Conservation (phyloP, 2,888 invertebrate species). For the Polietes domitor region DNA sequence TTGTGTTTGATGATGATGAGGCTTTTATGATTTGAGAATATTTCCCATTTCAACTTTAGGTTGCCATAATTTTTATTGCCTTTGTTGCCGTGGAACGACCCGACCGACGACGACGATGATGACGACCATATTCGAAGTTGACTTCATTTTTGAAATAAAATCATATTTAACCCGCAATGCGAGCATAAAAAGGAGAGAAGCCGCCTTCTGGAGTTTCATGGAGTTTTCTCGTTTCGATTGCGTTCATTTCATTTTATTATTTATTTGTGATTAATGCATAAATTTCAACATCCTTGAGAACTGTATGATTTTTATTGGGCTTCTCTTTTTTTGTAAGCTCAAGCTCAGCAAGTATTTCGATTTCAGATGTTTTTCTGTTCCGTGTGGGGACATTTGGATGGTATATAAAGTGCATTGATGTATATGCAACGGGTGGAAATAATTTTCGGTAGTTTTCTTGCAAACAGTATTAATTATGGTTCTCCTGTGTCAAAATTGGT, state of each 20-base stretch:
- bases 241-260: slow-evolving; percentile 49
- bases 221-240: slow-evolving; percentile 27
- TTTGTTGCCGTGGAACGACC: slow-evolving; percentile 35
- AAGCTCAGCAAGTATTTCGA: slow-evolving; percentile 70
- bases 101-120: neutral
- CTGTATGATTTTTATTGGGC: slow-evolving; percentile 67
- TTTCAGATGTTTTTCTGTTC: slow-evolving; percentile 63
- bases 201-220: slow-evolving; percentile 60
- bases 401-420: neutral
- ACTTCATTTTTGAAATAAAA: slow-evolving; percentile 61
- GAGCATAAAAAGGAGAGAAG: slow-evolving; percentile 47
- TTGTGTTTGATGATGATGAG: slow-evolving; percentile 5
- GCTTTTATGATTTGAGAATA: slow-evolving; percentile 62
- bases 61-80: slow-evolving; percentile 62
- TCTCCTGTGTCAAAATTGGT: no score
- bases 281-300: slow-evolving; percentile 67
- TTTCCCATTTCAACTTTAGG: slow-evolving; percentile 64
- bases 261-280: slow-evolving; percentile 67
- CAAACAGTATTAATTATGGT: no score
- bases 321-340: slow-evolving; percentile 52
- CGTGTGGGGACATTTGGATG: slow-evolving; percentile 51
- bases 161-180: slow-evolving; percentile 52
- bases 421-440: neutral
- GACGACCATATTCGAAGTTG: slow-evolving; percentile 59
- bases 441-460: no score